phyloP scores from a whole-genome alignment of 2,797 vertebrate species.

The Dermochelys coriacea region DNA sequence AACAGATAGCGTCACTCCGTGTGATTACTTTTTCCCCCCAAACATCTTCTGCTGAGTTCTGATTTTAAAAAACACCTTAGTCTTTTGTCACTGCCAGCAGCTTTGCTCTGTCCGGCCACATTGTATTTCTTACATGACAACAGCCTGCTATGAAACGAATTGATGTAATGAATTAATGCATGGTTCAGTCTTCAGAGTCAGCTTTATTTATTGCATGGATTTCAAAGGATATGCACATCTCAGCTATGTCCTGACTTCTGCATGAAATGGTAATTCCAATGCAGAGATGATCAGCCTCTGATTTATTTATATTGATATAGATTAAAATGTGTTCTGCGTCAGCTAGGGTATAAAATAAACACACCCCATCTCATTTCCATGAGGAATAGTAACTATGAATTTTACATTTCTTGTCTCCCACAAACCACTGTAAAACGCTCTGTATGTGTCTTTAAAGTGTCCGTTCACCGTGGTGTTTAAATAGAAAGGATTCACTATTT shows the following conservation, averaged over 20 bases:
- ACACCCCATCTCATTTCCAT: conserved; percentile 52
- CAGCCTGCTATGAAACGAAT: conserved; percentile 49
- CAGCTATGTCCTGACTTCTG: conserved; percentile 24
- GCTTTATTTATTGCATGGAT: conserved; percentile 7
- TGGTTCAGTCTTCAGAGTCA: conserved; percentile 14
- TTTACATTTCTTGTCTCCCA: conserved; percentile 41
- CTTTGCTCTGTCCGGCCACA: background rate
- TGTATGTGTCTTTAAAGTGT: background rate
- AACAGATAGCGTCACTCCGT: background rate
- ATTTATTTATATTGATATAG: conserved; percentile 58
- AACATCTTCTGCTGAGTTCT: conserved; percentile 8
- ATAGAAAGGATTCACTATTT: background rate
- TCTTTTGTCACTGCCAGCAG: conserved; percentile 16
- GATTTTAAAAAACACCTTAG: conserved; percentile 24
- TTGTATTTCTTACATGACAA: conserved; percentile 25
- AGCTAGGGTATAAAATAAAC: conserved; percentile 51
- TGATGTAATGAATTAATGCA: conserved; percentile 38
- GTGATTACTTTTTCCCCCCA: background rate
- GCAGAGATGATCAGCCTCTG: conserved; percentile 45
- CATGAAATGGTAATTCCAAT: conserved; percentile 57
- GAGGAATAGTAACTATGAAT: conserved; percentile 39
- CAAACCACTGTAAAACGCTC: conserved; percentile 27
- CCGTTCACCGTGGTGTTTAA: background rate
- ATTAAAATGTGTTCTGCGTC: conserved; percentile 57
- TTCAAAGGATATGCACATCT: conserved; percentile 41